Base-by-base conservation (phyloP, 2,797 vertebrate genomes). In the Notoglanidium macrostoma region DNA sequence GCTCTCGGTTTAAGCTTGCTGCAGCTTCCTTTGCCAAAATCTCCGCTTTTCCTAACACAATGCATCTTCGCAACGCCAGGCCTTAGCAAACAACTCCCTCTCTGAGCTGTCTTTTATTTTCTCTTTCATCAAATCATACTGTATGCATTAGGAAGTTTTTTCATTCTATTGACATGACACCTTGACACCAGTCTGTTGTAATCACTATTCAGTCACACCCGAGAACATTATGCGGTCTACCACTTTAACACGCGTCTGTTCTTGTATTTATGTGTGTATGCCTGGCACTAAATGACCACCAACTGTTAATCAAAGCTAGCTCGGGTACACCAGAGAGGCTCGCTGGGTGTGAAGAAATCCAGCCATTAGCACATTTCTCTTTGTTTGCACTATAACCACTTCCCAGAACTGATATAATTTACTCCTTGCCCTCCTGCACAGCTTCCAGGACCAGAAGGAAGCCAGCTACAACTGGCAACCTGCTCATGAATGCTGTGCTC, bases 381-480 rank as follows among this genome's bases (percentile, higher is more conserved):
- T 86, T 94, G 92, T 92, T 92, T 92, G 84, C 88, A 73, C 82
- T 86, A 29, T 74, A 91, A 72, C 83, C 81, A 88, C 89, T 93
- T 94, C 92, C 92, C 90, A 94, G 93, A 94, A 93, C 57, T 85
- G 82, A 89, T 94, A 89, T 89, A 90, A 93, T 92, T 87, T 91
- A 92, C 91, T 93, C 88, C 67, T 85, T 19, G 6, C 23, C 65
- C 67, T 83, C 88, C 90, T 91, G 88, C 83, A 88, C 51, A n/a
- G 40, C 80, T 59, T 46, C 65, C 87, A 89, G 55, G 74, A 73
- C 23, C 40, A n/a, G 29, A 86, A 15, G 11, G 88, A 82, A 86
- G 61, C 82, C 88, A 88, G 85, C 90, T 78, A 88, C 81, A 83
- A 83, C 67, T 49, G 86, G 63, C 74, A 68, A 87, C 84, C 44